phyloP scores from a whole-genome alignment of 2,113 vertebrate genomes.

The Sinosuthora webbiana region DNA sequence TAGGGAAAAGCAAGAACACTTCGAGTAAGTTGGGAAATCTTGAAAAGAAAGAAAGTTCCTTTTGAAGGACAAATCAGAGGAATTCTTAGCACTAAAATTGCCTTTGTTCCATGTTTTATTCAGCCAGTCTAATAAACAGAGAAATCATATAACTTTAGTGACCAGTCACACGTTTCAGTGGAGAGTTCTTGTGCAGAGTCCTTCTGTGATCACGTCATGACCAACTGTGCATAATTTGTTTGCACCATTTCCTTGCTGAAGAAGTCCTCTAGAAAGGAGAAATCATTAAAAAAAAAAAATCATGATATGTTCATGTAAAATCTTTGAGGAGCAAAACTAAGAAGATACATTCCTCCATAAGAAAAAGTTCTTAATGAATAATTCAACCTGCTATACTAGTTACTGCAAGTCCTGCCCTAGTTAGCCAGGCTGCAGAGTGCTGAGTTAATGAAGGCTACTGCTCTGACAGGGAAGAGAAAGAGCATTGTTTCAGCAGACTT shows the following conservation, averaged over 20 bases:
- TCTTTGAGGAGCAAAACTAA: not conserved
- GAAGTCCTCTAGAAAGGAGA: not conserved
- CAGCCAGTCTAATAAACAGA: not conserved
- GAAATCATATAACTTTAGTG: not conserved
- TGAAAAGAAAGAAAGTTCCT: not conserved
- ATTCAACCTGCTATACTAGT: conserved; percentile 49
- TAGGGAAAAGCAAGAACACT: conserved; percentile 11
- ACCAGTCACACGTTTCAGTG: not conserved
- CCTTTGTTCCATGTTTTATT: conserved; percentile 16
- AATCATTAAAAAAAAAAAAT: not conserved
- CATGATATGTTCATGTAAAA: not conserved
- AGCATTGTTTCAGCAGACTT: not conserved
- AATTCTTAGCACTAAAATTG: not conserved
- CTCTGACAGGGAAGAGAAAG: not conserved
- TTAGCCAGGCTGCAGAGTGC: conserved; percentile 34
- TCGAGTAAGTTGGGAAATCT: not conserved
- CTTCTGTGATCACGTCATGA: not conserved
- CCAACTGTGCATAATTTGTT: not conserved
- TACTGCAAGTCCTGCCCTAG: conserved; percentile 41
- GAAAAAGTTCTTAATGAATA: conserved; percentile 51
- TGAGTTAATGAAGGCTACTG: conserved; percentile 42
- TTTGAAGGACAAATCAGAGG: conserved; percentile 19
- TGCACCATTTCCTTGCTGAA: not conserved
- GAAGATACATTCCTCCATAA: not conserved
- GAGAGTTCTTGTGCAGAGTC: not conserved